Conservation (phyloP, 1,140 invertebrate species). For the Calosoma granatense region DNA sequence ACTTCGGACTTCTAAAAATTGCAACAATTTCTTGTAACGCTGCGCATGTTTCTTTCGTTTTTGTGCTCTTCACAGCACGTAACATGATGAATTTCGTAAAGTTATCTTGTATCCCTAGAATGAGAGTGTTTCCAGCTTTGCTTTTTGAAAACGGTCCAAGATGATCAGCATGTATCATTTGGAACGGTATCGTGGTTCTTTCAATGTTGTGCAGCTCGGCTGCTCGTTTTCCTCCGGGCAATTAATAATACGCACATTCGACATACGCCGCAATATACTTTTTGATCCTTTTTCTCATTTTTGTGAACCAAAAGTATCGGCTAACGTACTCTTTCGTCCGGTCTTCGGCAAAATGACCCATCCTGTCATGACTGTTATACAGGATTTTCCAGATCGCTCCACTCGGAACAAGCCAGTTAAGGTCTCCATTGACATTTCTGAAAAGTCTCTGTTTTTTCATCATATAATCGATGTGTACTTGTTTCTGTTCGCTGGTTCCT, state of each 20-base stretch:
- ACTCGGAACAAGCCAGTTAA: constrained; percentile 24
- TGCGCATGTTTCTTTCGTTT: too few species aligned
- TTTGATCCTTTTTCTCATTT: constrained; percentile 17
- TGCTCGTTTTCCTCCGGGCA: constrained; percentile 12
- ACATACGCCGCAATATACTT: constrained; percentile 20
- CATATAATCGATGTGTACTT: constrained; percentile 24
- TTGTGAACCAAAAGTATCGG: constrained; percentile 26
- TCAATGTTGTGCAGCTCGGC: constrained; percentile 18
- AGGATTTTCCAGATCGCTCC: constrained; percentile 23
- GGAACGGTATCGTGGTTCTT: constrained; percentile 16
- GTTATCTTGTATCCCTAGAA: constrained; percentile 30
- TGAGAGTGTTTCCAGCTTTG: constrained; percentile 21
- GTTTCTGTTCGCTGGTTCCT: constrained; percentile 15
- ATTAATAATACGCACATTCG: constrained; percentile 20
- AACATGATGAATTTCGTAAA: constrained; percentile 27
- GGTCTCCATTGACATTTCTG: constrained; percentile 19
- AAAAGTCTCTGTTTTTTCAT: constrained; percentile 23
- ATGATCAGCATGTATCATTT: constrained; percentile 20
- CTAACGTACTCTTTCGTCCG: constrained; percentile 24
- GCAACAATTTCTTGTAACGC: constrained; percentile 14
- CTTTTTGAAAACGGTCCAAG: constrained; percentile 19
- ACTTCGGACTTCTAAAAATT: constrained; percentile 19
- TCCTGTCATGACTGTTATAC: constrained; percentile 27
- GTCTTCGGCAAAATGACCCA: constrained; percentile 25
- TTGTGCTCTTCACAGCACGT: constrained; percentile 10